phyloP scores from a whole-genome alignment of 1,140 invertebrate genomes.

The Aphis gossypii region DNA sequence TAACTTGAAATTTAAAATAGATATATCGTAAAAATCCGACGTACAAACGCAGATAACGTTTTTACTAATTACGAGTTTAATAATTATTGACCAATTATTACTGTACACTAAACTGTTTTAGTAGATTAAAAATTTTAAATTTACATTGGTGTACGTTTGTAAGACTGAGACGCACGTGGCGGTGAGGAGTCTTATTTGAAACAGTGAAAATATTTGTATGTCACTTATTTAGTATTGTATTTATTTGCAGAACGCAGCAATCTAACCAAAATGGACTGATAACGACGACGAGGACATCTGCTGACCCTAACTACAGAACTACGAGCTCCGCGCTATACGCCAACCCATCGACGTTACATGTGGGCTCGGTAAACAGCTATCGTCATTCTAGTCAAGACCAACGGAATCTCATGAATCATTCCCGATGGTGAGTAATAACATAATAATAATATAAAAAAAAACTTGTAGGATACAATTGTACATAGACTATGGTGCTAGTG shows the following conservation, averaged over 20 bases:
- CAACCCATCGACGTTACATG: slow-evolving; percentile 58
- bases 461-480: neutral
- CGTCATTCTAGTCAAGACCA: slow-evolving; percentile 54
- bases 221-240: neutral
- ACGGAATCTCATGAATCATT: slow-evolving; percentile 58
- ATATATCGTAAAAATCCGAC: neutral
- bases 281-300: neutral
- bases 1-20: neutral
- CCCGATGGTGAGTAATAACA: slow-evolving; percentile 50
- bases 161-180: neutral
- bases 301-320: slow-evolving; percentile 17
- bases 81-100: neutral
- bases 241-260: neutral
- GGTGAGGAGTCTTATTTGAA: no score
- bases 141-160: neutral
- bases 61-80: neutral
- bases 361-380: slow-evolving; percentile 48
- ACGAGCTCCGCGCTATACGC: slow-evolving; percentile 60
- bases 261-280: neutral
- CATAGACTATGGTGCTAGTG: accelerated
- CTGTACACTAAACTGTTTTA: neutral
- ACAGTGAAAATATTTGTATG: neutral
- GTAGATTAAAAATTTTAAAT: neutral
- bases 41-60: neutral
- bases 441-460: neutral